phyloP scores from a whole-genome alignment of 2,113 vertebrate species.

The Penelope pileata region DNA sequence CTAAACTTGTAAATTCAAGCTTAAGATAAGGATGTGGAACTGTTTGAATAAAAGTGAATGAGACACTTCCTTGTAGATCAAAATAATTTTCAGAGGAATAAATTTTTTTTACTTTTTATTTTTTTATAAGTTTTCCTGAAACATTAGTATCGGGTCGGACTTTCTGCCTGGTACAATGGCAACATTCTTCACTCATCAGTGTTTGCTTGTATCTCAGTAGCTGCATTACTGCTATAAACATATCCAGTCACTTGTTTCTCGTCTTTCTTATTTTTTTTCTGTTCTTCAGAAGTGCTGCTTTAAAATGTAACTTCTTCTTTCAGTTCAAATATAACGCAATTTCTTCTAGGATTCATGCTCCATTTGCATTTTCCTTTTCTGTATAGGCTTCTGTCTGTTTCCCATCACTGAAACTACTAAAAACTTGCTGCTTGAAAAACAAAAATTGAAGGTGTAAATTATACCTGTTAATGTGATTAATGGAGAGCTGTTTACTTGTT shows the following conservation, averaged over 20 bases:
- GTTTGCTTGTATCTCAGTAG: background rate
- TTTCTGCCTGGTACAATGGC: background rate
- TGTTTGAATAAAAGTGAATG: background rate
- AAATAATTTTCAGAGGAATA: background rate
- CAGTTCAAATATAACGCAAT: background rate
- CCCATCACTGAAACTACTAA: no score
- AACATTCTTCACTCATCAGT: background rate
- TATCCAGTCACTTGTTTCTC: background rate
- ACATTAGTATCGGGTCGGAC: background rate
- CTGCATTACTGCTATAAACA: background rate
- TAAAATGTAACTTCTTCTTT: background rate
- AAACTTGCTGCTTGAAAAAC: no score
- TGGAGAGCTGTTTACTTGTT: no score
- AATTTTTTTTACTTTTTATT: background rate
- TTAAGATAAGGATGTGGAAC: background rate
- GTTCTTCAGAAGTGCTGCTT: background rate
- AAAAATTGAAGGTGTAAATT: no score
- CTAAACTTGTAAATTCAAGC: background rate
- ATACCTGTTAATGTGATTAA: no score
- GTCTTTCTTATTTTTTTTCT: background rate
- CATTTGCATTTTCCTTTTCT: no score
- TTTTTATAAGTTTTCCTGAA: background rate
- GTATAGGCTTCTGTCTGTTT: no score
- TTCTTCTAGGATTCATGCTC: background rate
- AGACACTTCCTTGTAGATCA: background rate